Base-by-base conservation (phyloP, 2,113 vertebrate species). In the Morphnarchus princeps region DNA sequence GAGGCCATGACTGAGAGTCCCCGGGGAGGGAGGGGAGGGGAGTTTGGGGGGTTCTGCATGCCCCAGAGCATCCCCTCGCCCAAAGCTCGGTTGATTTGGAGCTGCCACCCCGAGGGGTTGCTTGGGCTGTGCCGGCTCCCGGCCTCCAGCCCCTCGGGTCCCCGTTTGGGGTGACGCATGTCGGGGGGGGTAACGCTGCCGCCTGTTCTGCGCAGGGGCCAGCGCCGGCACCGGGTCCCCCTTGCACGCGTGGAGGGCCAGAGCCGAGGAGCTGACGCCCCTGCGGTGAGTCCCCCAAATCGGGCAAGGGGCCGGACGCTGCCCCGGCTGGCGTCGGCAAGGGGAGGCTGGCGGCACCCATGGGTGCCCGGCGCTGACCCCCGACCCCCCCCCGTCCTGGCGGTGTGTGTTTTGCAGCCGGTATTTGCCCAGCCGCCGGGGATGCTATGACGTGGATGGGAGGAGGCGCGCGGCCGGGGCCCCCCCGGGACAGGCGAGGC, bases 391-490 rank as follows among this genome's bases (percentile, higher is more conserved):
- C 6, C 47, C 21, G 11, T 25, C 70, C 93, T 11, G 72, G 67
- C 55, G 77, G 34, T 82, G 90, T 95, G 96, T 97, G 89, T 98
- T 93, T 97, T 98, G 91, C 97, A 97, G 96, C 86, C 96, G 19
- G 55, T 97, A 54, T 70, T 74, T 96, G 96, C 96, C 95, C 94
- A 80, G 91, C 92, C 95, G 80, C 82, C 95, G 94, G 93, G 95
- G 95, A 95, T 81, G 93, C 26, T 98, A 97, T 96, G 92, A 97
- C 93, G 83, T 98, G 96, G 93, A 93, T 22, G 94, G 95, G 95
- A 98, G 93, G 65, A 97, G 92, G 95, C 93, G 72, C 6, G 88
- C 17, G 90, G 95, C 95, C 43, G 80, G 93, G 94, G 67, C 21
- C 36, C 86, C 94, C 91, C 82, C 62, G 62, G 96, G 90, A 71